Evolutionary conservation across 2,888 invertebrate species (phyloP).

Genomic region (Drosophila meridiana): DNA sequence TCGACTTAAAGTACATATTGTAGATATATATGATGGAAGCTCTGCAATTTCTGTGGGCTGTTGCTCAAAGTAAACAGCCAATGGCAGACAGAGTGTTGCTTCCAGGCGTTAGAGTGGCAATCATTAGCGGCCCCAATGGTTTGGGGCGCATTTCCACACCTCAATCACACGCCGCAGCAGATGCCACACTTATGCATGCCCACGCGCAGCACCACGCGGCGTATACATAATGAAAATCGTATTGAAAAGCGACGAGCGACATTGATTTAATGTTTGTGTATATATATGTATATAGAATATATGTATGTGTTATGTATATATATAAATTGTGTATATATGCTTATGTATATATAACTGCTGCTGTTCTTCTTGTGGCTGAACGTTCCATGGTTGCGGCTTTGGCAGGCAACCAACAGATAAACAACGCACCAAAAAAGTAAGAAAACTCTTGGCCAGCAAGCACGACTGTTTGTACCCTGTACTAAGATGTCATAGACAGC

Average conservation of each 20-base stretch:
- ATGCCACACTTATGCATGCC: constrained; percentile 27
- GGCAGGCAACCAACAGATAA: constrained; percentile 52
- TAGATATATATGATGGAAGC: neutral
- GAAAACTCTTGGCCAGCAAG: neutral
- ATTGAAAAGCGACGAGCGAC: constrained; percentile 72
- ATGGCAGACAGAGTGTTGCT: constrained; percentile 57
- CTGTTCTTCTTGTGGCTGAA: constrained; percentile 28
- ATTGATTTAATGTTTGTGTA: constrained; percentile 75
- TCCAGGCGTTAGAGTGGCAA: constrained; percentile 7
- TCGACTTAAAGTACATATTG: neutral
- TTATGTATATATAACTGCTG: constrained; percentile 1
- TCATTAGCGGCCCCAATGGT: constrained; percentile 29
- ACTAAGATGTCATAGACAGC: neutral
- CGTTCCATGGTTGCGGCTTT: constrained; percentile 25
- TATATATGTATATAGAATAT: neutral
- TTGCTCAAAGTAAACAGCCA: constrained; percentile 18
- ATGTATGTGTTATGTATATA: neutral
- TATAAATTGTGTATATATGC: neutral
- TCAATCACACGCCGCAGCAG: neutral
- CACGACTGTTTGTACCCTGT: constrained; percentile 6
- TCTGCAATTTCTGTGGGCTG: constrained; percentile 29
- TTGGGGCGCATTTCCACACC: constrained; percentile 56
- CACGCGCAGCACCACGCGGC: constrained; percentile 58
- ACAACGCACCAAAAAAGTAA: constrained; percentile 21
- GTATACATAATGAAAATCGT: constrained; percentile 69